Base-by-base conservation (phyloP, 1,140 invertebrate genomes). In the Drosophila tsacasi region DNA sequence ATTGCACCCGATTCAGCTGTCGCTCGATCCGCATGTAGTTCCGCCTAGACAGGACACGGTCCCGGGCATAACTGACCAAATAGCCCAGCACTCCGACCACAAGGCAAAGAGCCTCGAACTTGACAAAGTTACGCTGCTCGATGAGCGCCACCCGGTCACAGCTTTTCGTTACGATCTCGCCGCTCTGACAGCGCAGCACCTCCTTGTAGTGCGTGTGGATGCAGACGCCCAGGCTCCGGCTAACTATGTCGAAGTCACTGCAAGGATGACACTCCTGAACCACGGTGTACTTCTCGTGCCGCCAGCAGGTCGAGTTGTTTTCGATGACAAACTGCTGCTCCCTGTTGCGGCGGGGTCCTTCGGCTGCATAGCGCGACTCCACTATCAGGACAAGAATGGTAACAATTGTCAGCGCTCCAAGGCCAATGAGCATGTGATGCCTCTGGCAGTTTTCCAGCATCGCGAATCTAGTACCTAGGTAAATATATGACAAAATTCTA, bases 241-340 rank as follows among this genome's bases (percentile, higher is more conserved):
- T 97, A 10, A 95, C 94, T 69, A 96, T 95, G 93, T 96, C 96
- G 93, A 96, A 96, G 55, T 95, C 95, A 85, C 96, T 95, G 92
- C 97, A 98, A 12, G 96, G 96, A 93, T 97, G 96, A 89, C 97
- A 97, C 92, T 96, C 95, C 68, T 95, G 95, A 19, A 97, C 93
- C 32, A 97, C 93, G 59, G 95, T 94, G 80, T 95, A 97, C 19
- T 95, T 93, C 91, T 97, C 96, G 80, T 94, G 95, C 25, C 94
- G 93, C 94, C 95, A 95, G 92, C 97, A 97, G 27, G 95, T 96
- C 4, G 96, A 96, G 91, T 96, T 97, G 63, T 96, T 96, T 90
- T 96, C 96, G 17, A 96, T 95, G 35, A 96, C 93, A 81, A 95
- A 95, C 44, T 94, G 94, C 27, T 91, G 83, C 3, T 71, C 64